Conservation (phyloP, 2,797 vertebrate species). For the Emys orbicularis region DNA sequence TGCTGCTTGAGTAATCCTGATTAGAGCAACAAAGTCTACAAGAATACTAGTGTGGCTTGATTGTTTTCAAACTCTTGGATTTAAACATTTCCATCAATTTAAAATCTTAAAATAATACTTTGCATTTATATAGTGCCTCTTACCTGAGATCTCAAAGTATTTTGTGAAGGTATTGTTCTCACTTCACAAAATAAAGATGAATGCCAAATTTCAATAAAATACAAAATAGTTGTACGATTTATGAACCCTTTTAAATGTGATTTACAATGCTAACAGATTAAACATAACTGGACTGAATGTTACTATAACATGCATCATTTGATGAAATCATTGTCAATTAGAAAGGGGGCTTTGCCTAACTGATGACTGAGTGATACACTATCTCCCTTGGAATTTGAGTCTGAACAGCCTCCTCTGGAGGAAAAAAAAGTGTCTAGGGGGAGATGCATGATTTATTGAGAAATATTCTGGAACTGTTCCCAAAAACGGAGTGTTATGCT, state of each 20-base stretch:
- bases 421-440: neutral
- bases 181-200: neutral
- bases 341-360: neutral
- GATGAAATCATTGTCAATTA: neutral
- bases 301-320: neutral
- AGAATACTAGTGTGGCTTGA: fast-evolving
- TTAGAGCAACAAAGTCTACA: neutral
- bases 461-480: neutral
- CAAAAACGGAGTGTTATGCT: neutral
- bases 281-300: neutral
- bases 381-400: neutral
- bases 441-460: neutral
- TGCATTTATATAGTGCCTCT: neutral
- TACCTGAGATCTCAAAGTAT: neutral
- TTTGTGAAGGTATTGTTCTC: neutral
- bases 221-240: neutral
- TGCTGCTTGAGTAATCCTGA: neutral
- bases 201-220: neutral
- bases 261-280: neutral
- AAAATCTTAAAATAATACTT: neutral
- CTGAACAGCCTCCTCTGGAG: neutral
- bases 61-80: neutral
- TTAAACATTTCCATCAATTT: neutral
- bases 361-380: neutral
- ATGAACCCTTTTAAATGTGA: neutral